Evolutionary conservation across 2,888 invertebrate genomes (phyloP), one percentile per base, ranked within the genome.

Genomic region (Hartigia nigra): DNA sequence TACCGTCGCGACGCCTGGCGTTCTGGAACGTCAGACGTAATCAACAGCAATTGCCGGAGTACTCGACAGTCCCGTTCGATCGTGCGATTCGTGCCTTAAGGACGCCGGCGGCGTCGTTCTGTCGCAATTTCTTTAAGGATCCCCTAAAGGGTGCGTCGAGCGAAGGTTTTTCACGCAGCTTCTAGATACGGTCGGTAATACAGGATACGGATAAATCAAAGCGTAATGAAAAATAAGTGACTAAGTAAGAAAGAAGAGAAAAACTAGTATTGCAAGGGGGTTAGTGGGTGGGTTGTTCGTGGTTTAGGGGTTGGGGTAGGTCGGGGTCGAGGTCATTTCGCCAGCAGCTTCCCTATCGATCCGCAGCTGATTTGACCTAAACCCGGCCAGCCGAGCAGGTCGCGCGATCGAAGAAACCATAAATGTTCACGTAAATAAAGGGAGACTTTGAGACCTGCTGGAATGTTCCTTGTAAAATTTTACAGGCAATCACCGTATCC

Each of bases 291-390:
- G 55, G 23, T 23, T 14, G 23, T 55, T 55, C 23, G 23, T 93
- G 75, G 83, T 89, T 1, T 93, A 93, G 92, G 92, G 92, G 5
- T 81, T 88, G 81, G 79, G 84, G 80, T 82, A 81, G 86, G 85
- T 86, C 84, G 83, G 84, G 82, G 82, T 85, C 84, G 83, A 83
- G 84, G 84, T 78, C 80, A 80, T 34, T 36, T 75, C 75, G 75
- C 31, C 72, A 72, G 72, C 31, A 34, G 34, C 12, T 23, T 32
- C 31, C 37, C 12, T 55, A 34, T 35, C 34, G n/a, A 14, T 32
- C 74, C 36, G 14, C 31, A 4, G 34, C 31, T 72, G 74, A 36
- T 12, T 31, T 31, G 75, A 31, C 36, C 31, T 32, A 55, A 32
- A 77, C 70, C 77, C 76, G 36, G 70, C 69, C 70, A 12, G 72